Percentiles rank a stretch among this genome's conserved stretches.
Conservation (phyloP, 2,888 invertebrate species). For the Acleris sparsana region DNA sequence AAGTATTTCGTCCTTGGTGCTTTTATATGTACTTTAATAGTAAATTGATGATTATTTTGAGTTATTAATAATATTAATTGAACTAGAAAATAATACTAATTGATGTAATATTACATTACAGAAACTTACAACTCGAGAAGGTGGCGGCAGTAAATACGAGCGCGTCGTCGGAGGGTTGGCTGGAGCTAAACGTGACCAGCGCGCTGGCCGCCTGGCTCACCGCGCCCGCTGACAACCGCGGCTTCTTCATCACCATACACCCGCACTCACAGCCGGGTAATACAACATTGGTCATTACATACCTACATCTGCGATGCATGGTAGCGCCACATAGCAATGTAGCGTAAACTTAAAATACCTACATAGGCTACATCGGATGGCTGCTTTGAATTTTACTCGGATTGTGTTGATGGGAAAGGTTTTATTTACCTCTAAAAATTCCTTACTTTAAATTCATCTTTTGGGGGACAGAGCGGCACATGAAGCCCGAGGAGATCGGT, state of each 20-base stretch:
- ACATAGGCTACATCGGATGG: too few relatives aligned
- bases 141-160: constrained; percentile 90
- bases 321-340: too few relatives aligned
- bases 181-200: constrained; percentile 92
- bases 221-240: constrained; percentile 91
- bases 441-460: background rate
- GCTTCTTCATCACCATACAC: constrained; percentile 92
- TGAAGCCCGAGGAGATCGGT: constrained; percentile 93
- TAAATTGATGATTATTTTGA: background rate
- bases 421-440: background rate
- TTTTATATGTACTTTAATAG: too few relatives aligned
- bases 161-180: constrained; percentile 92
- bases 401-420: too few relatives aligned
- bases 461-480: constrained; percentile 86
- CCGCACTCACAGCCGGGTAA: constrained; percentile 87
- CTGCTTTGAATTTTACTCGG: too few relatives aligned
- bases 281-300: background rate
- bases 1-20: too few relatives aligned
- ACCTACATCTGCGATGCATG: background rate
- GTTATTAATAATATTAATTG: background rate
- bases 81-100: too few relatives aligned
- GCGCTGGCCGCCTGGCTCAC: constrained; percentile 91
- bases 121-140: constrained; percentile 88
- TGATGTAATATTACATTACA: constrained; percentile 50
- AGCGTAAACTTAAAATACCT: too few relatives aligned